These are phyloP conservation scores for Muscina levida DNA, from an alignment of 2,888 invertebrate genomes.

Conservation along the genomic window DNA sequence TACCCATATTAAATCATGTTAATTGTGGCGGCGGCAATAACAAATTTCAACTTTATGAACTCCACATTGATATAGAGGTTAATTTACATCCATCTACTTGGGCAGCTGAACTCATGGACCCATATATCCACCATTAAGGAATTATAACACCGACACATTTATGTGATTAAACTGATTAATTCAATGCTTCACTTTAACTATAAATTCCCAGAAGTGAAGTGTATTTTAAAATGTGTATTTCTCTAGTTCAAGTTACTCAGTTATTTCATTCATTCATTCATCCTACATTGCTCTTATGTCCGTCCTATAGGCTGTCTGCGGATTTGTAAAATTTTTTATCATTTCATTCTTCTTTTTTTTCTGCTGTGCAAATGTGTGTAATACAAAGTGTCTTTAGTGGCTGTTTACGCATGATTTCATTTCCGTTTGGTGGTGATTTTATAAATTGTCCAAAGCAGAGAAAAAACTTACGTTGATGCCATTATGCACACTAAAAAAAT, in stretches of 20 bases:
- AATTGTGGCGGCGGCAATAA: constrained; percentile 48
- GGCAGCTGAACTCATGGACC: background rate
- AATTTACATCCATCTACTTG: constrained; percentile 2
- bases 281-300: constrained; percentile 8
- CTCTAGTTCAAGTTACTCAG: constrained; percentile 1
- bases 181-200: constrained; percentile 70
- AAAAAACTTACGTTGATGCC: too few species aligned
- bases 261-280: background rate
- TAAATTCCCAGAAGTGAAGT: constrained; percentile 50
- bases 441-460: constrained; percentile 53
- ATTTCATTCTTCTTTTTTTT: background rate
- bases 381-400: constrained; percentile 56
- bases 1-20: constrained; percentile 47
- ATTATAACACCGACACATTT: constrained; percentile 68
- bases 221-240: constrained; percentile 16
- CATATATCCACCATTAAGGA: constrained; percentile 32
- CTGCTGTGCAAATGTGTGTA: constrained; percentile 4
- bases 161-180: constrained; percentile 80
- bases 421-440: constrained; percentile 71
- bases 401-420: constrained; percentile 74
- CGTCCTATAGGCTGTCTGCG: constrained; percentile 41
- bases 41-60: constrained; percentile 7
- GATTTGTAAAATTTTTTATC: background rate
- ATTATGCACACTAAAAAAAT: too few species aligned
- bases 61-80: constrained; percentile 25